A percentile compares a stretch with the other conserved stretches of the same genome.
Evolutionary conservation across 2,888 invertebrate genomes (phyloP).

Genomic region (Yponomeuta plumbellus): DNA sequence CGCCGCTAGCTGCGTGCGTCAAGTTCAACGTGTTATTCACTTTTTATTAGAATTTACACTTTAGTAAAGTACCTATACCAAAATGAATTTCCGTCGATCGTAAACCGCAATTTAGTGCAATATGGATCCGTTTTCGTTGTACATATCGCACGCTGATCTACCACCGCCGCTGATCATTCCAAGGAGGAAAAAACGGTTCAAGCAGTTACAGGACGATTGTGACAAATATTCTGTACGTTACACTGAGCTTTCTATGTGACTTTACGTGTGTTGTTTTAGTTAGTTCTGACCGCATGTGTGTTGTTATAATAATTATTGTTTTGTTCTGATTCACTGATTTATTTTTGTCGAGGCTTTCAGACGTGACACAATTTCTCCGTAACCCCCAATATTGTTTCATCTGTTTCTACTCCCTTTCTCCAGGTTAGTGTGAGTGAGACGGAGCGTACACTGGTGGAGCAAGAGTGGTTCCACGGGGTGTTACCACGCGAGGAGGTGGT

Average conservation of each 20-base stretch:
- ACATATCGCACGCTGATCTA: slow-evolving; percentile 61
- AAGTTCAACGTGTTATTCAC: slow-evolving; percentile 43
- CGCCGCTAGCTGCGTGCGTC: slow-evolving; percentile 41
- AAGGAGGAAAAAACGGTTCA: slow-evolving; percentile 64
- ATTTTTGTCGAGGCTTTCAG: not conserved
- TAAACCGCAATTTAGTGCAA: slow-evolving; percentile 1
- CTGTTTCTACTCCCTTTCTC: slow-evolving; percentile 11
- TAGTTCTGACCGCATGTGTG: not conserved
- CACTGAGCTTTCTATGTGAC: slow-evolving; percentile 12
- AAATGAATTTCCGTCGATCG: not conserved
- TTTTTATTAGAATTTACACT: not conserved
- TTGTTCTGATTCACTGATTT: not conserved
- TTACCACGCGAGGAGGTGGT: slow-evolving; percentile 97
- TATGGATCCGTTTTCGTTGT: slow-evolving; percentile 67
- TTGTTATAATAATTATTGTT: no score
- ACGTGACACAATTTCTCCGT: not conserved
- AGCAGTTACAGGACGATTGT: slow-evolving; percentile 40
- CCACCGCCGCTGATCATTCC: slow-evolving; percentile 62
- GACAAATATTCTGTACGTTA: slow-evolving; percentile 17
- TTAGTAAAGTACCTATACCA: not conserved
- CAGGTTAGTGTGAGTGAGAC: slow-evolving; percentile 68
- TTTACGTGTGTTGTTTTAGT: slow-evolving; percentile 11
- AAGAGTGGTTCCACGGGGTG: slow-evolving; percentile 98
- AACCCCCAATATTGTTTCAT: not conserved
- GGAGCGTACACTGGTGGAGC: slow-evolving; percentile 87